Evolutionary conservation across 2,113 vertebrate genomes (phyloP).

Genomic region (Lichenostomus cassidix): DNA sequence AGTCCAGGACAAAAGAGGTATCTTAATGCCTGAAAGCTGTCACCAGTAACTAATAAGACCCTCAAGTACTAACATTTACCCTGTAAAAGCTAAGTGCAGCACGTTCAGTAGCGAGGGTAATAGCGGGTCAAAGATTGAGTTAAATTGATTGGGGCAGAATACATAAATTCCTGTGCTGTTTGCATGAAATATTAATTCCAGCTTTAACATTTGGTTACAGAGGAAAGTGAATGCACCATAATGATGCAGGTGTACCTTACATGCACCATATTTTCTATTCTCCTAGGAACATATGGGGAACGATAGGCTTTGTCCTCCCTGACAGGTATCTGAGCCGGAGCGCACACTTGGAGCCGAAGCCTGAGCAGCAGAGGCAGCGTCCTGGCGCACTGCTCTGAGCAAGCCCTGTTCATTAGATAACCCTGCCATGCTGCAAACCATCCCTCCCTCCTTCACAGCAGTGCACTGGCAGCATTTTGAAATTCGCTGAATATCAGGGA

Average conservation of each 20-base stretch:
- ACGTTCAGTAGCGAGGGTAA: background rate
- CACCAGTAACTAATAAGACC: background rate
- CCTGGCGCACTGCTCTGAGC: background rate
- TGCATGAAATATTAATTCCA: slow-evolving; percentile 44
- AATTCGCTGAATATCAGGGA: background rate
- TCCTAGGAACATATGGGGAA: background rate
- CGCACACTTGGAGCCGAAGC: background rate
- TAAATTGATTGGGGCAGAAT: slow-evolving; percentile 23
- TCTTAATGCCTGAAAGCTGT: background rate
- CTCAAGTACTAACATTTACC: background rate
- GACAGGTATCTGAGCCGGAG: background rate
- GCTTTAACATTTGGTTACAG: background rate
- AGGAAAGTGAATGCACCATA: background rate
- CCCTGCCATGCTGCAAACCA: background rate
- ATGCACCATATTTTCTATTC: background rate
- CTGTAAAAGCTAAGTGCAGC: background rate
- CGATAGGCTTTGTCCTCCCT: background rate
- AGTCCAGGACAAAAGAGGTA: background rate
- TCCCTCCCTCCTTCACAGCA: background rate
- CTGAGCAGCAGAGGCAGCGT: rapidly evolving
- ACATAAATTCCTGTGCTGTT: background rate
- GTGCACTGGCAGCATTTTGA: background rate
- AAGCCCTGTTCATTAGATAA: background rate
- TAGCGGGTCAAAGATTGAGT: slow-evolving; percentile 46
- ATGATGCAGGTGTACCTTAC: background rate